Percentiles rank a stretch among this genome's conserved stretches.
Evolutionary conservation across 2,888 invertebrate species (phyloP).

Genomic region (Cataglyphis altisquamis): DNA sequence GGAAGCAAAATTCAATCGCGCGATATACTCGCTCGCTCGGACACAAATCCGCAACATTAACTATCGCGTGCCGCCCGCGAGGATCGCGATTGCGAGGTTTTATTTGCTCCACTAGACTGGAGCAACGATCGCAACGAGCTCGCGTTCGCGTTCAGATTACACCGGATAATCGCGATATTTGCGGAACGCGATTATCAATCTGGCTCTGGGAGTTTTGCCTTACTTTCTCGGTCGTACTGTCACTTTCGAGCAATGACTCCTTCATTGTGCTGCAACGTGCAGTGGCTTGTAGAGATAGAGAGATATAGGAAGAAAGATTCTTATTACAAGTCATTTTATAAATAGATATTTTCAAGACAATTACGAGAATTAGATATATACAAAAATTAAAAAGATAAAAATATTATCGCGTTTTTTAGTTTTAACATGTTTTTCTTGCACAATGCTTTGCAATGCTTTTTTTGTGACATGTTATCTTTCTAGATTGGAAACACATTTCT

Average conservation of each 20-base stretch:
- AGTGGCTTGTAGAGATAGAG: background rate
- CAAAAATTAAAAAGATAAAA: background rate
- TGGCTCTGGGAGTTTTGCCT: conserved; percentile 42
- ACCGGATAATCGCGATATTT: conserved; percentile 70
- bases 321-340: background rate
- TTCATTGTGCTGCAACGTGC: conserved; percentile 4
- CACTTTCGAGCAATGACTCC: conserved; percentile 39
- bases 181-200: conserved; percentile 68
- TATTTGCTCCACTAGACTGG: conserved; percentile 31
- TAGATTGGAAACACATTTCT: background rate
- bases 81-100: conserved; percentile 10
- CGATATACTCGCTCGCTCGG: conserved; percentile 5
- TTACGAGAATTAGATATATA: background rate
- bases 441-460: background rate
- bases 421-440: background rate
- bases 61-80: conserved; percentile 37
- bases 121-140: conserved; percentile 39
- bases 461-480: background rate
- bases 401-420: background rate
- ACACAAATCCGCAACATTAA: conserved; percentile 10
- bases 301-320: background rate
- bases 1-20: conserved; percentile 58
- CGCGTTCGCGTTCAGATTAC: conserved; percentile 60
- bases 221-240: conserved; percentile 50
- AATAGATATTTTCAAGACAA: background rate